Base-by-base conservation (phyloP, 2,113 vertebrate genomes). In the Urocolius indicus region DNA sequence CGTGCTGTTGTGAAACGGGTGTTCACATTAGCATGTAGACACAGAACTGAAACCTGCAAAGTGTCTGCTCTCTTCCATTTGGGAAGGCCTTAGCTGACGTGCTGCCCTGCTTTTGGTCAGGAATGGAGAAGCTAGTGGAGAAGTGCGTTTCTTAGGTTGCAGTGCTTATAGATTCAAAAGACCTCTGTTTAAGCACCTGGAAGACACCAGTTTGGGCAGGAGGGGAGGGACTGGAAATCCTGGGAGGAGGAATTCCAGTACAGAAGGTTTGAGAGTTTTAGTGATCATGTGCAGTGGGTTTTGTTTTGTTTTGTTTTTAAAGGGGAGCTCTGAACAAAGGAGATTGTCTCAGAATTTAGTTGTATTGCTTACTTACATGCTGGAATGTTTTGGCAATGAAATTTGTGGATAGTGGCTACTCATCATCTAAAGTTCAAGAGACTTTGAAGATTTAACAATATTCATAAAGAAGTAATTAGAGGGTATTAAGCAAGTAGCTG, bases 381-480 rank as follows among this genome's bases (percentile, higher is more conserved):
- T 41, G 23, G 10, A 51, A 69, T 46, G 45, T 9, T 92, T 80
- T 62, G 24, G 29, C 17, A 69, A 55, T 54, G n/a, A 76, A 74
- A 67, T 66, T 36, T 90, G 11, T 10, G 24, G 4, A 5, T 54
- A 80, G 41, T 69, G 79, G 36, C 58, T 94, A 43, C 78, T 48
- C 61, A 36, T 16, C 36, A n/a, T 43, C 38, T 86, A 80, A 43
- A 6, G 48, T 68, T 83, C 58, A 80, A 36, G 23, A 80, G 30
- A 38, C 27, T 63, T 59, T 65, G 46, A 80, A 80, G 12, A 43
- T 38, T 52, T 92, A 90, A 54, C 24, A 58, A 13, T 93, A 72
- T 88, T 86, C 18, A 83, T 88, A 66, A 92, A 86, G 52, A 85
- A 84, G 46, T 93, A 87, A 85, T 83, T 83, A 57, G 6, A 88